Evolutionary conservation across 2,113 vertebrate genomes (phyloP).

Genomic region (Camelus dromedarius): DNA sequence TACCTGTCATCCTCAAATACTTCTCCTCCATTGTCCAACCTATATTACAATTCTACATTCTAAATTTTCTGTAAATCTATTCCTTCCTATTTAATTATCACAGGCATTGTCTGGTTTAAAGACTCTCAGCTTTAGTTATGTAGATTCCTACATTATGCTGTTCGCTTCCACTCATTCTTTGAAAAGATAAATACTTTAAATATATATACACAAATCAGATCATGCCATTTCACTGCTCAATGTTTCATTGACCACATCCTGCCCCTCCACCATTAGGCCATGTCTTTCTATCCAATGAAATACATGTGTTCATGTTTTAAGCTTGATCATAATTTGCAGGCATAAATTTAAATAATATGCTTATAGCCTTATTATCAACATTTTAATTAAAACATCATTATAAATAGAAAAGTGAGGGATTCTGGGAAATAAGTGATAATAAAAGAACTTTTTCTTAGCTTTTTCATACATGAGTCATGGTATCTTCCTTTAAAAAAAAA

Average conservation of each 20-base stretch:
- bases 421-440: neutral
- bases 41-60: neutral
- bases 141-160: neutral
- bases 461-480: neutral
- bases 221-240: neutral
- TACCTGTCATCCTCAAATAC: neutral
- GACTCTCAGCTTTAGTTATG: neutral
- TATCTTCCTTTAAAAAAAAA: neutral
- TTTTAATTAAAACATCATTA: neutral
- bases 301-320: neutral
- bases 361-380: neutral
- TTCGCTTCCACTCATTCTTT: neutral
- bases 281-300: neutral
- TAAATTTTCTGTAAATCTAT: neutral
- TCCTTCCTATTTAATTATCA: neutral
- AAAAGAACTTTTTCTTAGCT: neutral
- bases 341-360: neutral
- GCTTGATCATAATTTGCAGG: neutral
- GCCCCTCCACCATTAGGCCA: no score
- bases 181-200: neutral
- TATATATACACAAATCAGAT: neutral
- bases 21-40: neutral
- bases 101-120: neutral
- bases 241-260: neutral
- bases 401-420: neutral